These are phyloP conservation scores for Halcyon badia DNA, from an alignment of 2,797 vertebrate genomes.

Conservation along the genomic window DNA sequence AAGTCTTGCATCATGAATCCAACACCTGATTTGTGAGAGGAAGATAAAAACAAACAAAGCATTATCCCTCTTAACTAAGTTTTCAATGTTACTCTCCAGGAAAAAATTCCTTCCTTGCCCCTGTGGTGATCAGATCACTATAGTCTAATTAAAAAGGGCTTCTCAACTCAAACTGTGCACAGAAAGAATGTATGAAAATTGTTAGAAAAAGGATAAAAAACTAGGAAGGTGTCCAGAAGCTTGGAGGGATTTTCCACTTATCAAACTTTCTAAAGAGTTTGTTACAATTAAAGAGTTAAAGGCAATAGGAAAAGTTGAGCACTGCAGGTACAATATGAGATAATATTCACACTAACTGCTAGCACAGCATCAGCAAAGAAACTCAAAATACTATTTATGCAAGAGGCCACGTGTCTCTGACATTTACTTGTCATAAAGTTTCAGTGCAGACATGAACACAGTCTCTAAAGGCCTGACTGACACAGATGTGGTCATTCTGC, in stretches of 20 bases:
- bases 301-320: not conserved
- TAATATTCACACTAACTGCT: not conserved
- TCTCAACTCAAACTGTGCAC: slow-evolving; percentile 29
- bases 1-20: not conserved
- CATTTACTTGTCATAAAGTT: not conserved
- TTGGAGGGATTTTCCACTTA: slow-evolving; percentile 55
- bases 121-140: slow-evolving; percentile 32
- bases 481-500: not conserved
- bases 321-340: not conserved
- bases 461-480: not conserved
- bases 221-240: slow-evolving; percentile 43
- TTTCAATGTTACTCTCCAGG: not conserved
- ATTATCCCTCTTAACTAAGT: slow-evolving; percentile 5
- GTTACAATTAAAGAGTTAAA: not conserved
- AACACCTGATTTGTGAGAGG: slow-evolving; percentile 1
- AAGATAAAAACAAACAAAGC: slow-evolving; percentile 2
- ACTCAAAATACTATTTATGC: not conserved
- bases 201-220: slow-evolving; percentile 38
- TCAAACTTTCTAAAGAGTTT: not conserved
- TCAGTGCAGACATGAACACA: not conserved
- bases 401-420: not conserved
- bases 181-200: slow-evolving; percentile 71
- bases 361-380: not conserved
- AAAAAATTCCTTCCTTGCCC: slow-evolving; percentile 27
- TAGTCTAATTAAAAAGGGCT: slow-evolving; percentile 47